phyloP scores from a whole-genome alignment of 2,888 invertebrate species.

The Dexiosoma caninum region DNA sequence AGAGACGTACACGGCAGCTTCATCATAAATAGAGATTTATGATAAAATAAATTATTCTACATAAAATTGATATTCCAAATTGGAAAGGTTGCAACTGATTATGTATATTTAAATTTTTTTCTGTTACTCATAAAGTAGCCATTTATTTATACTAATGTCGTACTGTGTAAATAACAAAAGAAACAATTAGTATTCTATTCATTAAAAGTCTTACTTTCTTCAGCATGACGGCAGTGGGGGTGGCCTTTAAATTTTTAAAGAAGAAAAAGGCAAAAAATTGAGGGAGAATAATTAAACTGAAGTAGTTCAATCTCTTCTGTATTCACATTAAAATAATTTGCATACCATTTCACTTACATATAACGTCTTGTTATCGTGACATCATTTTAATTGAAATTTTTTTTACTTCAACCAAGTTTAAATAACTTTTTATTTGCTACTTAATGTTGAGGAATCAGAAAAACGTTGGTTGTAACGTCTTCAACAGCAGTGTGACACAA shows the following conservation, averaged over 20 bases:
- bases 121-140: too few species aligned
- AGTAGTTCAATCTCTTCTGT: neutral
- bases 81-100: too few species aligned
- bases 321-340: slow-evolving; percentile 18
- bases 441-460: neutral
- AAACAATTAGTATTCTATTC: neutral
- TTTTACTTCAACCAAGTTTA: slow-evolving; percentile 1
- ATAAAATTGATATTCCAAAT: too few species aligned
- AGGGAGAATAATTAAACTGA: neutral
- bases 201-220: neutral
- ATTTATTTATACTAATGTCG: neutral
- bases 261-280: neutral
- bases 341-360: slow-evolving; percentile 11
- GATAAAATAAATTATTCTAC: too few species aligned
- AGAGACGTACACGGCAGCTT: too few species aligned
- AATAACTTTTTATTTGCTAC: slow-evolving; percentile 1
- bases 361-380: slow-evolving; percentile 19
- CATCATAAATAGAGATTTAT: too few species aligned
- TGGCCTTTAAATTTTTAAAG: neutral
- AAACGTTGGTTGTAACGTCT: neutral
- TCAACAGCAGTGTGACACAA: too few species aligned
- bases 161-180: neutral
- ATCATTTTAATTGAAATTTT: slow-evolving; percentile 28
- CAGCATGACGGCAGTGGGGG: too few species aligned
- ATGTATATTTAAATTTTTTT: too few species aligned